Evolutionary conservation across 1,140 invertebrate species (phyloP).

Genomic region (Octopus bimaculoides): DNA sequence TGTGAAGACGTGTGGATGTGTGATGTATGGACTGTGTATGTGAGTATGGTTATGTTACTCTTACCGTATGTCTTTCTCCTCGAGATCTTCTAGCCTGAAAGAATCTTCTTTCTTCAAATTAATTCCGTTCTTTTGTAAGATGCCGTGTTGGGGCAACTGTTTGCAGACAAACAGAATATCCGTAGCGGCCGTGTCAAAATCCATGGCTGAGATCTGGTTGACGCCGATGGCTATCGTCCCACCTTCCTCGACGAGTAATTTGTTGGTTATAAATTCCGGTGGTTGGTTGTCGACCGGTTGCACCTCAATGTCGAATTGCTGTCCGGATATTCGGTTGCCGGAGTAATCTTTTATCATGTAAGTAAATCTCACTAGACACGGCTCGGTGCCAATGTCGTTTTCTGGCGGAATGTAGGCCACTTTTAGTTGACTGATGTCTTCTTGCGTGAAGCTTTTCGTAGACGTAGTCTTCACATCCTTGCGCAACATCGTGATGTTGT

Average conservation of each 20-base stretch:
- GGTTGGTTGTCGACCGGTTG: conserved; percentile 54
- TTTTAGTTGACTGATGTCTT: conserved; percentile 54
- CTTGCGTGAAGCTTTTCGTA: conserved; percentile 51
- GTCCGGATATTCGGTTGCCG: conserved; percentile 53
- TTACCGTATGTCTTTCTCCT: conserved; percentile 48
- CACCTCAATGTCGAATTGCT: conserved; percentile 56
- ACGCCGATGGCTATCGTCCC: conserved; percentile 48
- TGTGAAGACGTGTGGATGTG: no score
- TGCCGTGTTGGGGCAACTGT: conserved; percentile 50
- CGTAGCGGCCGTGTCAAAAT: conserved; percentile 51
- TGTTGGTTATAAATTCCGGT: conserved; percentile 49
- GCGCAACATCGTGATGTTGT: conserved; percentile 44
- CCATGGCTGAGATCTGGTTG: conserved; percentile 50
- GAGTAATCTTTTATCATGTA: conserved; percentile 55
- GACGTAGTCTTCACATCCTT: conserved; percentile 39
- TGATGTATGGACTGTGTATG: no score
- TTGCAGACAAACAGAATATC: conserved; percentile 52
- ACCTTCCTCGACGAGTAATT: conserved; percentile 54
- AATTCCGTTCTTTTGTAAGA: conserved; percentile 48
- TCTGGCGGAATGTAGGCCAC: conserved; percentile 58
- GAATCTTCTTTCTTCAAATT: conserved; percentile 41
- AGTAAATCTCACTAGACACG: conserved; percentile 51
- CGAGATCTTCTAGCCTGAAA: conserved; percentile 52
- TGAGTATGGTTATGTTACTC: not conserved
- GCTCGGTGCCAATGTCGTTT: conserved; percentile 55